phyloP scores from a whole-genome alignment of 2,888 invertebrate species.

The Listrodromus nycthemerus region DNA sequence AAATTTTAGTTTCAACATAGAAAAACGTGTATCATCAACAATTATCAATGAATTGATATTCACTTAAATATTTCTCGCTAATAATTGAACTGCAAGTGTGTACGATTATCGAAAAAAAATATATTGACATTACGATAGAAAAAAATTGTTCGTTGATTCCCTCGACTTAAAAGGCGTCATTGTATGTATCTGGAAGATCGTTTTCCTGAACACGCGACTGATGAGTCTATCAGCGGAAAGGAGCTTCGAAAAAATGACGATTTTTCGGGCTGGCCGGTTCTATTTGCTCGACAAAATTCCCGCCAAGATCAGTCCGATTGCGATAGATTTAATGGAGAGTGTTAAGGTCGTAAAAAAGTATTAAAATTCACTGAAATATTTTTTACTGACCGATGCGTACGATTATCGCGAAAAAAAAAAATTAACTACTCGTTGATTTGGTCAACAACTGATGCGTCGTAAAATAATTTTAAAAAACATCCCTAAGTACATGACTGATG shows the following conservation, averaged over 20 bases:
- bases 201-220: background rate
- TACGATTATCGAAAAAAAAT: background rate
- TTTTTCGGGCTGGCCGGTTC: slow-evolving; percentile 30
- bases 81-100: background rate
- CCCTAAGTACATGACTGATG: slow-evolving; percentile 1
- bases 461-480: background rate
- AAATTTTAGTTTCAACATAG: background rate
- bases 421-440: background rate
- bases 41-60: no score
- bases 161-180: no score
- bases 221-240: slow-evolving; percentile 7
- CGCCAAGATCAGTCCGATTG: slow-evolving; percentile 57
- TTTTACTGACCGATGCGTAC: background rate
- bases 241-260: background rate
- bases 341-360: slow-evolving; percentile 60
- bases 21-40: background rate
- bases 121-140: no score
- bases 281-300: slow-evolving; percentile 61
- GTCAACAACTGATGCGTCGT: background rate
- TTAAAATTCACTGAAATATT: no score
- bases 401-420: background rate
- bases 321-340: slow-evolving; percentile 63
- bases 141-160: background rate
- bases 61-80: no score
- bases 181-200: no score